These are phyloP conservation scores for Fragum whitleyi DNA, from an alignment of 2,888 invertebrate species.

Conservation along the genomic window DNA sequence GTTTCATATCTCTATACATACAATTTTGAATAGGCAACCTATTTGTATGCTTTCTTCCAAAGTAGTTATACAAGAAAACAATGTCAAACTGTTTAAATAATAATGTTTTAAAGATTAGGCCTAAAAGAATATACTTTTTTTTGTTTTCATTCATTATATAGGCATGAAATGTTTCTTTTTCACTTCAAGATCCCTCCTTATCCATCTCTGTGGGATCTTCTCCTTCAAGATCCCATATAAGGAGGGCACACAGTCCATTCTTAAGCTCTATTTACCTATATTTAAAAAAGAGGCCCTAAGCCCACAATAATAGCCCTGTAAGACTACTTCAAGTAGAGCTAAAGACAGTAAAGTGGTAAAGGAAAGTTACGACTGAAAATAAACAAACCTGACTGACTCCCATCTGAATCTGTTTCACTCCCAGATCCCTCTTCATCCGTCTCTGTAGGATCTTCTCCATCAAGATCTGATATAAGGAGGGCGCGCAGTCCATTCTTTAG, in stretches of 20 bases:
- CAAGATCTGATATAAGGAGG: conserved; percentile 76
- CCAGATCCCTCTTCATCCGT: conserved; percentile 53
- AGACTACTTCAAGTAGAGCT: too few species aligned
- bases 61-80: not conserved
- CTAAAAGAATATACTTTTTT: not conserved
- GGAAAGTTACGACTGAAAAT: too few species aligned
- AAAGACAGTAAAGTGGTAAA: too few species aligned
- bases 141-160: not conserved
- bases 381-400: not conserved
- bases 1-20: too few species aligned
- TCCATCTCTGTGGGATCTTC: conserved; percentile 51
- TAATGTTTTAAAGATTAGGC: not conserved
- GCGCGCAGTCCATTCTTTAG: conserved; percentile 78
- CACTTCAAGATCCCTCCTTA: conserved; percentile 50
- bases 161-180: not conserved
- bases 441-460: conserved; percentile 54
- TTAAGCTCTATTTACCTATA: conserved; percentile 73
- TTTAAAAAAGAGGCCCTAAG: too few species aligned
- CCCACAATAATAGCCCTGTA: too few species aligned
- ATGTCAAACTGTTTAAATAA: not conserved
- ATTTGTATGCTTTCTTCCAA: not conserved
- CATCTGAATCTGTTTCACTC: conserved; percentile 14
- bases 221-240: conserved; percentile 75
- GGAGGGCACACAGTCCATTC: conserved; percentile 77
- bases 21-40: too few species aligned